Base-by-base conservation (phyloP, 1,140 invertebrate genomes). In the Rhopalosiphum maidis region DNA sequence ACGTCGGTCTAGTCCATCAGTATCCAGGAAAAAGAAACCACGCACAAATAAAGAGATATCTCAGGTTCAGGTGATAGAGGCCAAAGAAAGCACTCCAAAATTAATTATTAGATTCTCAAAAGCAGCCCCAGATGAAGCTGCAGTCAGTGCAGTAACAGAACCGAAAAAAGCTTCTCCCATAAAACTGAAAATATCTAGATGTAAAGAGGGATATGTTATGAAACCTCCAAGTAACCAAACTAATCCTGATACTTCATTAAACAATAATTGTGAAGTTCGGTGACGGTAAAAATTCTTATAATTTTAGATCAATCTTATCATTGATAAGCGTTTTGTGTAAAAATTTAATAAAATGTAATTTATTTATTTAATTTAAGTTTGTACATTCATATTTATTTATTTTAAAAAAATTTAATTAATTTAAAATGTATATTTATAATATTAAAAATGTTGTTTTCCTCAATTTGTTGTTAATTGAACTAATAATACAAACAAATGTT, bases 251-350 rank as follows among this genome's bases (percentile, higher is more conserved):
- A 94, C 89, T 94, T 95, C 96, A 94, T 96, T 97, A 94, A 97
- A 96, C 95, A 97, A 97, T 96, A 97, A 97, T 96, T 97, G 97
- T 96, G 97, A 97, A 96, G 97, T 97, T 96, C 98, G 97, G 96
- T 98, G 97, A 98, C 93, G 37, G 41, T 48, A 85, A 85, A 41
- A 54, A 86, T 41, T 54, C 15, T 54, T 91, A 83, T 86, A 35
- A 54, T 83, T 91, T 83, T 91, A 86, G 82, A 93, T 93, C 91
- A 93, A 54, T 83, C 46, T 93, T 93, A 93, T 93, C 82, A 21
- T 54, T 21, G 22, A 93, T 93, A 55, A 51, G 77, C 30, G 22
- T 93, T 91, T 83, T 93, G 48, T 93, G 37, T 55, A 86, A 18
- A 93, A 86, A 51, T 54, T 85, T 35, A 93, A 86, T 86, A 86